These are phyloP conservation scores for Pachycephus smyrnensis DNA, from an alignment of 2,888 invertebrate genomes.

Conservation along the genomic window DNA sequence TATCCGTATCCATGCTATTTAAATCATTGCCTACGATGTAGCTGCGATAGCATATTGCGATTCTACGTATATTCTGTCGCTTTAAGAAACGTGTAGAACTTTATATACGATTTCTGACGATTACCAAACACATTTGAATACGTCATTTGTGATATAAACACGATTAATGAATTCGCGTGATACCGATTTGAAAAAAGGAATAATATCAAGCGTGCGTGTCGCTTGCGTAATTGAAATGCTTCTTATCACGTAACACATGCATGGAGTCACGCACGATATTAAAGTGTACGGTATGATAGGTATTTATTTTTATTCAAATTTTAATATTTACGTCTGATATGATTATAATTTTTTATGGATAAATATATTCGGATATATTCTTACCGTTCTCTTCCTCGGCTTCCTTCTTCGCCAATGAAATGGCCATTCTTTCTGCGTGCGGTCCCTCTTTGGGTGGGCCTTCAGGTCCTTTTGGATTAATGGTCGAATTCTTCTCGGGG, in stretches of 20 bases:
- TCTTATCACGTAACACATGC: not conserved
- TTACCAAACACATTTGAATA: not conserved
- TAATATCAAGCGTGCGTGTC: not conserved
- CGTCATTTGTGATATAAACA: not conserved
- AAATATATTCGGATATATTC: slow-evolving; percentile 23
- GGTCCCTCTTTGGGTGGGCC: slow-evolving; percentile 45
- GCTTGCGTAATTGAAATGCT: not conserved
- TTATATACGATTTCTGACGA: not conserved
- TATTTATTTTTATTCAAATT: not conserved
- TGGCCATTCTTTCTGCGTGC: slow-evolving; percentile 54
- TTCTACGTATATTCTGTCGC: not conserved
- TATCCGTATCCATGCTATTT: not conserved
- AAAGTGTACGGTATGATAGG: not conserved
- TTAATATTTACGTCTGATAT: not conserved
- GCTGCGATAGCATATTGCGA: not conserved
- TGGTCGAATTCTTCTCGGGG: slow-evolving; percentile 53
- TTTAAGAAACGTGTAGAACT: not conserved
- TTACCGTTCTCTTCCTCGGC: slow-evolving; percentile 30
- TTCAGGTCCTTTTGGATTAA: slow-evolving; percentile 35
- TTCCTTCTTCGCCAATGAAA: slow-evolving; percentile 58
- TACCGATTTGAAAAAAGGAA: not conserved
- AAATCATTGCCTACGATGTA: not conserved
- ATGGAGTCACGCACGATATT: not conserved
- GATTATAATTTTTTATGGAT: not conserved
- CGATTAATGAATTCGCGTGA: not conserved